Evolutionary conservation across 2,888 invertebrate genomes (phyloP).

Genomic region (Seira sanloemensis): DNA sequence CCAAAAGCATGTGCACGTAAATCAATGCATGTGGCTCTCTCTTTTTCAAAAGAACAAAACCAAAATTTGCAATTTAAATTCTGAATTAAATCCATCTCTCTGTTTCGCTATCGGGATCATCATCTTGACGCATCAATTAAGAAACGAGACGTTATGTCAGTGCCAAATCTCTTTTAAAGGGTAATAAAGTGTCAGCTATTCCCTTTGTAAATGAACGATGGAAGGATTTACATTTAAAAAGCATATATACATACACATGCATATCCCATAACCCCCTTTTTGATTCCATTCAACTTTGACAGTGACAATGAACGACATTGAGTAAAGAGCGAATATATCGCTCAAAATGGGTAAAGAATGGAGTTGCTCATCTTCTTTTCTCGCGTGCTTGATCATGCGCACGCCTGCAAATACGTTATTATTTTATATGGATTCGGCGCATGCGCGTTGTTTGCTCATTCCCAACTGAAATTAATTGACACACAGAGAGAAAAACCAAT

Average conservation of each 20-base stretch:
- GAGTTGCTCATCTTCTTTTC: background rate
- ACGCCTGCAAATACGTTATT: background rate
- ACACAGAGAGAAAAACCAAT: background rate
- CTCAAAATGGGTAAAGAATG: background rate
- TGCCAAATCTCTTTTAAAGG: conserved; percentile 12
- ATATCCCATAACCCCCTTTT: too few species aligned
- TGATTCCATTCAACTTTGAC: background rate
- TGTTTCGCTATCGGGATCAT: background rate
- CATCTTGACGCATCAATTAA: conserved; percentile 1
- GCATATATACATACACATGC: too few species aligned
- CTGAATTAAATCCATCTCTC: background rate
- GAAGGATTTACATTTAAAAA: background rate
- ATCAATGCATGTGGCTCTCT: background rate
- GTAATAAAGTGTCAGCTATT: conserved; percentile 7
- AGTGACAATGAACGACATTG: conserved; percentile 6
- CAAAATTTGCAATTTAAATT: conserved; percentile 12
- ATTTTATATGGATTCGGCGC: too few species aligned
- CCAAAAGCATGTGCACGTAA: background rate
- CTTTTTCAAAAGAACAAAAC: background rate
- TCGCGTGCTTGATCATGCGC: too few species aligned
- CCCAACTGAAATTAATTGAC: background rate
- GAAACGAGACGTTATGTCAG: conserved; percentile 14
- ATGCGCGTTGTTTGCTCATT: background rate
- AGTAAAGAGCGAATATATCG: background rate
- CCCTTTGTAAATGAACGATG: background rate